Base-by-base conservation (phyloP, 2,888 invertebrate genomes). In the Platycnemis pennipes region DNA sequence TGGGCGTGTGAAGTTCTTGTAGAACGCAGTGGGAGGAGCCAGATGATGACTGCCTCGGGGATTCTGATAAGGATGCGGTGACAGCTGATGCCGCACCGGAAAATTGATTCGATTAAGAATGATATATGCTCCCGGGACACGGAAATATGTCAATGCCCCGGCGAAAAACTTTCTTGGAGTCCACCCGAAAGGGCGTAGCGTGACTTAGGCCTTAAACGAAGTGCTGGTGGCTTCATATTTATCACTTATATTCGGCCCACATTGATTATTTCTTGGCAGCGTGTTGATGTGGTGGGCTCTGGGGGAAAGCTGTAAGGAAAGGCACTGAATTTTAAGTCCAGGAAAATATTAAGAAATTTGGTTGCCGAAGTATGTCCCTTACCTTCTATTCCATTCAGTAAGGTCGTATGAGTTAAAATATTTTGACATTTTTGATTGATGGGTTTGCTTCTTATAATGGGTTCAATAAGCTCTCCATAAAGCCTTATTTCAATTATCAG, bases 91-190 rank as follows among this genome's bases (percentile, higher is more conserved):
- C 53, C 56, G 89, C 56, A 56, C 56, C 89, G 56, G 26, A 63
- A 91, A 91, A 91, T 91, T 63, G 91, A 91, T 91, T 91, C 91
- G 91, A 91, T 63, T 63, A 91, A 91, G 91, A 91, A 44, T 91
- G 63, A 91, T 89, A 56, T 42, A 89, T 89, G 56, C 56, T 5
- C 89, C 89, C 13, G 19, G 42, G 42, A 37, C 89, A 89, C 56
- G 89, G 89, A 63, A 89, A 89, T 63, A 89, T 56, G 56, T 89
- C 89, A 56, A 56, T 56, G 89, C 53, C 19, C 46, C n/a, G 45
- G 22, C 45, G 19, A n/a, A 42, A 42, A 89, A 53, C 56, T 11
- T 37, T 77, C 37, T 77, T 26, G 1, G 77, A 26, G 5, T 13
- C 13, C 31, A 22, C 22, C 31, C 77, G 77, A 77, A 77, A 37